Evolutionary conservation across 2,888 invertebrate genomes (phyloP), one percentile per base, ranked within the genome.

Genomic region (Chloroclysta siterata): DNA sequence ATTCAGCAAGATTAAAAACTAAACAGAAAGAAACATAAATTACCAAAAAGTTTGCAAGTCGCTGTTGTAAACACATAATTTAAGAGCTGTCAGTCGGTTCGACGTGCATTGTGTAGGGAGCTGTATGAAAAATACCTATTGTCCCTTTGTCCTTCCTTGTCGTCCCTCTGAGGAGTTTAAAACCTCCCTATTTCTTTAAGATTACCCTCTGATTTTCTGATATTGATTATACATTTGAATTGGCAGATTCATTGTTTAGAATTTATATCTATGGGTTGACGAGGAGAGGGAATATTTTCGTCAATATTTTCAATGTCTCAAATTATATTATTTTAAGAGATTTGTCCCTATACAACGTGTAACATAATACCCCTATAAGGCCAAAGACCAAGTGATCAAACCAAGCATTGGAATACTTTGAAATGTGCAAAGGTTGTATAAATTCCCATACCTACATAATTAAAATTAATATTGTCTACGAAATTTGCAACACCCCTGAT

Each of bases 111-210:
- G 70, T 67, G 47, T 53, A 51, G 59, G 68, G 66, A 69, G 55
- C 55, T 53, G 69, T 75, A 78, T 73, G 79, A 76, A 82, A 82
- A 82, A 81, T 76, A 79, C 70, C 74, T 65, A 66, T 79, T 79
- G 76, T 80, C 51, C 60, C 56, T 56, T 70, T 72, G 68, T 72
- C 65, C 65, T 52, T 65, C 57, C 46, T 64, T 64, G 64, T 65
- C 47, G 70, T 61, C 81, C 80, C 79, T 70, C 75, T 69, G 71
- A 75, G 75, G 75, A 78, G 75, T 81, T 79, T 76, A 78, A 81
- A 81, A 73, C 66, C 75, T 75, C 75, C 73, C 65, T 66, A 69
- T 79, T 72, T 72, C 73, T 78, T 78, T 48, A 78, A 81, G 78
- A 81, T 75, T 77, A 77, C 73, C 74, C 65, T 61, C 61, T 51